Percentiles rank a stretch among this genome's conserved stretches.
These are phyloP conservation scores for Archocentrus centrarchus DNA, from an alignment of 2,113 vertebrate genomes.

Conservation along the genomic window DNA sequence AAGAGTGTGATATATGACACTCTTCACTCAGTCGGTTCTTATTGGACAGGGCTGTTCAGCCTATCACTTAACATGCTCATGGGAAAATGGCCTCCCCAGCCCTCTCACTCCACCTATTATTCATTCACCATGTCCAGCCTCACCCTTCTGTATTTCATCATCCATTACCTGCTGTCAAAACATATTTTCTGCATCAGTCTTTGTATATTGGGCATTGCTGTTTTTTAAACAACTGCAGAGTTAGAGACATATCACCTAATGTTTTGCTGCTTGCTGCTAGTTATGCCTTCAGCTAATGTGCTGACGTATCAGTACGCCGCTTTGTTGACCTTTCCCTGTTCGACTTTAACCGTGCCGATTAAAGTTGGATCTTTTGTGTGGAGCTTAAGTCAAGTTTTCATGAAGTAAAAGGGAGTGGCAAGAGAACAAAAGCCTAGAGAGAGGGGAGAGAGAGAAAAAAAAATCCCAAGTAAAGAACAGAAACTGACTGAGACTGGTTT, in stretches of 20 bases:
- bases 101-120: constrained; percentile 35
- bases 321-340: constrained; percentile 7
- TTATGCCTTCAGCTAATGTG: background rate
- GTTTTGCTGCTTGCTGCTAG: background rate
- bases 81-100: constrained; percentile 63
- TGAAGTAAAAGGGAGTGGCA: constrained; percentile 58
- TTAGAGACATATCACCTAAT: background rate
- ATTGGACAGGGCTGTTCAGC: constrained; percentile 26
- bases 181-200: background rate
- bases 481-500: constrained; percentile 38
- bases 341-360: background rate
- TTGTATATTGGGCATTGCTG: background rate
- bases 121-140: constrained; percentile 49
- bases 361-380: background rate
- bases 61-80: constrained; percentile 41
- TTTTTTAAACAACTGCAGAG: background rate
- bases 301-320: background rate
- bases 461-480: constrained; percentile 36
- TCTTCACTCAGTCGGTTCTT: constrained; percentile 41
- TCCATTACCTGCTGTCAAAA: background rate
- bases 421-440: constrained; percentile 63
- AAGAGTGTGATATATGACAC: constrained; percentile 65
- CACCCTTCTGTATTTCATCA: constrained; percentile 3
- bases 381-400: constrained; percentile 15
- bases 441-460: constrained; percentile 1